Evolutionary conservation across 2,888 invertebrate genomes (phyloP).

Genomic region (Phalera bucephala): DNA sequence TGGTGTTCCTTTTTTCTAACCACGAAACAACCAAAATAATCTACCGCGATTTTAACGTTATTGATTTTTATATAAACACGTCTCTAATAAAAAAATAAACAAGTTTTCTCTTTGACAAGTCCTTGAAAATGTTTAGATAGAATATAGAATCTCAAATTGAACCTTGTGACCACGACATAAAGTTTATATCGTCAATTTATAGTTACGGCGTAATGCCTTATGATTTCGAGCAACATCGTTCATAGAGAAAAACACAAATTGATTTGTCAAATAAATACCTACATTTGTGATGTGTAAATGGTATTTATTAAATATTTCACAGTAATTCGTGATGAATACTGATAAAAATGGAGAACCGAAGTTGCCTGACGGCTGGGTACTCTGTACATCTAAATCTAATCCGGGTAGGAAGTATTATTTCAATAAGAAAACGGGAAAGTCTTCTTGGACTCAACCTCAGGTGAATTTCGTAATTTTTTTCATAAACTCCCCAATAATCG

Average conservation of each 20-base stretch:
- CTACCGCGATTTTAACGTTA: too few species aligned
- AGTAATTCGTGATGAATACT: slow-evolving; percentile 59
- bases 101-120: neutral
- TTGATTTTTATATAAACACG: too few species aligned
- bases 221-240: slow-evolving; percentile 24
- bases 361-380: slow-evolving; percentile 76
- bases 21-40: too few species aligned
- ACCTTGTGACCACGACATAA: neutral
- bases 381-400: slow-evolving; percentile 70
- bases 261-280: slow-evolving; percentile 45
- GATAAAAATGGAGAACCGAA: slow-evolving; percentile 54
- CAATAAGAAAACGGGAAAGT: slow-evolving; percentile 73
- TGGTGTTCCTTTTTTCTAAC: too few species aligned
- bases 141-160: neutral
- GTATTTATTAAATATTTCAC: slow-evolving; percentile 31
- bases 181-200: slow-evolving; percentile 1
- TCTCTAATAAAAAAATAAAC: neutral
- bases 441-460: slow-evolving; percentile 73
- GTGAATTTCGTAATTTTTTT: slow-evolving; percentile 55
- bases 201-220: too few species aligned
- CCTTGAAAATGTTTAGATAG: neutral
- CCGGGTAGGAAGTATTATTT: slow-evolving; percentile 75
- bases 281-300: slow-evolving; percentile 38
- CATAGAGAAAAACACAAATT: slow-evolving; percentile 38
- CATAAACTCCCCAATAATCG: too few species aligned